Percentiles rank a stretch among this genome's conserved stretches.
phyloP scores from a whole-genome alignment of 1,140 invertebrate genomes.

The Macrosteles quadrilineatus region DNA sequence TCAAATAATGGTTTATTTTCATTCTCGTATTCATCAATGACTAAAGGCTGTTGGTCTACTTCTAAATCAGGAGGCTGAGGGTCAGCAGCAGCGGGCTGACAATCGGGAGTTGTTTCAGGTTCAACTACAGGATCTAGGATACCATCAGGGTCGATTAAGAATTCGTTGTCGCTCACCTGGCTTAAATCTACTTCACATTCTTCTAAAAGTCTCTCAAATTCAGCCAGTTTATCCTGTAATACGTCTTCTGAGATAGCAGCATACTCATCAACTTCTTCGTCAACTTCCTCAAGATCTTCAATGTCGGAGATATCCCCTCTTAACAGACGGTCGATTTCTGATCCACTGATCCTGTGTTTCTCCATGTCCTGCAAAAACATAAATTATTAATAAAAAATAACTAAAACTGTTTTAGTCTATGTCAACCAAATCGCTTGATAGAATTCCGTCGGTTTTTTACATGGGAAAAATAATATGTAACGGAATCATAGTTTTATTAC shows the following conservation, averaged over 20 bases:
- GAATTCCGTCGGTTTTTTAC: too few relatives aligned
- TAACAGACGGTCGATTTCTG: neutral
- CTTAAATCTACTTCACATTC: too few relatives aligned
- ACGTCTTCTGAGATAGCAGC: neutral
- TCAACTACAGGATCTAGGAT: neutral
- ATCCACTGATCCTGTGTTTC: too few relatives aligned
- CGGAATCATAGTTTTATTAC: too few relatives aligned
- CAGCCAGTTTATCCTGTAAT: slow-evolving; percentile 12
- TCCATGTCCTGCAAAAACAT: too few relatives aligned
- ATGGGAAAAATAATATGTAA: too few relatives aligned
- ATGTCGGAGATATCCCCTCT: slow-evolving; percentile 14
- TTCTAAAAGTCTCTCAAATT: neutral
- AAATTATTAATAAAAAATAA: too few relatives aligned
- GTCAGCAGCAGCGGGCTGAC: neutral
- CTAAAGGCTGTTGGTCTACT: neutral
- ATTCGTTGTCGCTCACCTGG: too few relatives aligned
- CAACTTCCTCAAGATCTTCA: slow-evolving; percentile 9
- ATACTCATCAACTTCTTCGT: neutral
- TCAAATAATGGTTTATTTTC: neutral
- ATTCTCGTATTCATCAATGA: neutral
- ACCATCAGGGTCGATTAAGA: neutral
- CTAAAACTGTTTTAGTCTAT: too few relatives aligned
- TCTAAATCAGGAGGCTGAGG: neutral
- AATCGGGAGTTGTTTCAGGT: neutral
- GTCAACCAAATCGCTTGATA: too few relatives aligned